Conservation (phyloP, 2,888 invertebrate species). For the Colostygia pectinataria region DNA sequence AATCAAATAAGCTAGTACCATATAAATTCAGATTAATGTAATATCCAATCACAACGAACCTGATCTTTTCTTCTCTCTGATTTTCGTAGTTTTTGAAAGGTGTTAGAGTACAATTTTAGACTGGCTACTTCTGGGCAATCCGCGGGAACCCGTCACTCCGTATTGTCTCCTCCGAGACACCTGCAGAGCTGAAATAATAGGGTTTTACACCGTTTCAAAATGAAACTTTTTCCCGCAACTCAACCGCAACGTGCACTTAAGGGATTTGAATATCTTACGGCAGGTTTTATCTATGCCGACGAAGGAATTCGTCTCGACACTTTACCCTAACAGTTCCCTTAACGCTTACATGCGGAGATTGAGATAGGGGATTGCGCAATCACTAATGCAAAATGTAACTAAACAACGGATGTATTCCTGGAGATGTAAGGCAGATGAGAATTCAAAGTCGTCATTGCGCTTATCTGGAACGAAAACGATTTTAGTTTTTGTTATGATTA, state of each 20-base stretch:
- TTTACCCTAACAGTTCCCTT: slow-evolving; percentile 58
- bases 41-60: neutral
- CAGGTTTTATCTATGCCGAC: slow-evolving; percentile 70
- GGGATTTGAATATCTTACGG: slow-evolving; percentile 82
- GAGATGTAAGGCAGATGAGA: neutral
- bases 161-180: slow-evolving; percentile 72
- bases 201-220: slow-evolving; percentile 80
- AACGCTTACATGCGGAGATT: slow-evolving; percentile 44
- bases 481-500: no score
- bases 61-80: neutral
- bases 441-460: no score
- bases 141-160: slow-evolving; percentile 50
- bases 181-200: slow-evolving; percentile 79
- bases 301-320: slow-evolving; percentile 63
- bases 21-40: no score
- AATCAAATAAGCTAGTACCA: no score
- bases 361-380: slow-evolving; percentile 29
- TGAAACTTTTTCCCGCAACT: slow-evolving; percentile 80
- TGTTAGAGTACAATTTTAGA: slow-evolving; percentile 1
- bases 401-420: slow-evolving; percentile 10
- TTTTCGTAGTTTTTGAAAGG: neutral
- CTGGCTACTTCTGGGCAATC: slow-evolving; percentile 5
- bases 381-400: slow-evolving; percentile 20
- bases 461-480: no score
- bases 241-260: slow-evolving; percentile 82